Evolutionary conservation across 2,888 invertebrate species (phyloP).

Genomic region (Eumacrocentrus americanus): DNA sequence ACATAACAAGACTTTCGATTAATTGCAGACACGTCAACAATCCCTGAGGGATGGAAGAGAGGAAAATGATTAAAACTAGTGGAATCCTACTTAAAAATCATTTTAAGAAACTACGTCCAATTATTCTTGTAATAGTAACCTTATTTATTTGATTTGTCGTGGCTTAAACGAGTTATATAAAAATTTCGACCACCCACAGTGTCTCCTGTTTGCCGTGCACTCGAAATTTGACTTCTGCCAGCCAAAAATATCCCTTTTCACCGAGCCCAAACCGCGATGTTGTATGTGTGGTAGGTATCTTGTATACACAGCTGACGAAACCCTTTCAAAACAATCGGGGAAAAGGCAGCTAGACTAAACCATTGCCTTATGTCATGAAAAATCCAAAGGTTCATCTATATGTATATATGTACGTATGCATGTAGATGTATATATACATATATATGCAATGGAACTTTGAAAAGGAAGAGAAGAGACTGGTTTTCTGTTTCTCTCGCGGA

Average conservation of each 20-base stretch:
- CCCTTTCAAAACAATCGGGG: conserved; percentile 46
- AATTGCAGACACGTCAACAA: conserved; percentile 5
- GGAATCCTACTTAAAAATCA: too few relatives aligned
- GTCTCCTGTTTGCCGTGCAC: conserved; percentile 49
- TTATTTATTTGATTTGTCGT: too few relatives aligned
- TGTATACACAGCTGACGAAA: conserved; percentile 48
- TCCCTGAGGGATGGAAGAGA: too few relatives aligned
- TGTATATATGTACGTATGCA: neutral
- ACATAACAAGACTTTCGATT: neutral
- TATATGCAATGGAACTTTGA: neutral
- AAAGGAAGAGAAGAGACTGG: too few relatives aligned
- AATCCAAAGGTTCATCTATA: conserved; percentile 5
- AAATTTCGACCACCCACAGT: conserved; percentile 26
- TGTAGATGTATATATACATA: too few relatives aligned
- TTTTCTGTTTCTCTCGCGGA: conserved; percentile 22
- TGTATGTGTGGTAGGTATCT: conserved; percentile 22
- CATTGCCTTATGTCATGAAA: neutral
- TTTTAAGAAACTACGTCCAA: too few relatives aligned
- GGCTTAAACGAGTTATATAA: conserved; percentile 7
- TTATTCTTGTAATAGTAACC: too few relatives aligned
- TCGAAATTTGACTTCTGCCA: conserved; percentile 53
- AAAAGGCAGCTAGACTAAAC: conserved; percentile 1
- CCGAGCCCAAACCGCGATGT: conserved; percentile 28
- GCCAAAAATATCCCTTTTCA: conserved; percentile 50
- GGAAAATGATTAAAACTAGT: too few relatives aligned